phyloP scores from a whole-genome alignment of 2,113 vertebrate genomes.

The Tinamus guttatus region DNA sequence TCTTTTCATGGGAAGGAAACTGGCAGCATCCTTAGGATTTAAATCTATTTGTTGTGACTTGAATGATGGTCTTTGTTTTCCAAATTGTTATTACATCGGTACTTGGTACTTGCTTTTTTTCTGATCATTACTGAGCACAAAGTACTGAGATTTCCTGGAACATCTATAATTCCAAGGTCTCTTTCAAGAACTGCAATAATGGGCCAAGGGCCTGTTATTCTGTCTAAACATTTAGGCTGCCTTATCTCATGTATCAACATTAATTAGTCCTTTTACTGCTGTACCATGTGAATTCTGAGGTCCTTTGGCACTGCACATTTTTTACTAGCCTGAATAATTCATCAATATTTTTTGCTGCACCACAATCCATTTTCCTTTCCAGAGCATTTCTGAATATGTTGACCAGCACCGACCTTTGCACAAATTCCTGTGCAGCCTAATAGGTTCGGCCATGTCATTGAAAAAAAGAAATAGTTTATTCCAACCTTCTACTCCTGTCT shows the following conservation, averaged over 20 bases:
- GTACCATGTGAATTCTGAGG: neutral
- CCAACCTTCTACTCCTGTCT: neutral
- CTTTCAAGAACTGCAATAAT: neutral
- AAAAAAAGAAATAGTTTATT: neutral
- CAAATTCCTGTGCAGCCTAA: neutral
- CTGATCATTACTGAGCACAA: neutral
- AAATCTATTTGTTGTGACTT: neutral
- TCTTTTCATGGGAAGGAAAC: neutral
- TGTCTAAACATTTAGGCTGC: neutral
- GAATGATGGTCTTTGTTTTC: neutral
- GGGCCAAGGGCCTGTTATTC: neutral
- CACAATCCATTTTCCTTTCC: fast-evolving
- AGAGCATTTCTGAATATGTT: neutral
- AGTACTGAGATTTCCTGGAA: neutral
- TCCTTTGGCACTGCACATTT: neutral
- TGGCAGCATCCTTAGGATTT: neutral
- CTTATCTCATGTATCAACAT: fast-evolving
- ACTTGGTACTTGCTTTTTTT: neutral
- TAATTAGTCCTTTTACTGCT: neutral
- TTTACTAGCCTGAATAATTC: neutral
- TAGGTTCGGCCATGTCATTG: neutral
- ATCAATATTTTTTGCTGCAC: neutral
- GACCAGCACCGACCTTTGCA: neutral
- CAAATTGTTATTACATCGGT: neutral
- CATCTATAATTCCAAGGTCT: neutral